Conservation (phyloP, 30 jellyfish, hydroid and myxozoan species). For the Cassiopea xamachana region DNA sequence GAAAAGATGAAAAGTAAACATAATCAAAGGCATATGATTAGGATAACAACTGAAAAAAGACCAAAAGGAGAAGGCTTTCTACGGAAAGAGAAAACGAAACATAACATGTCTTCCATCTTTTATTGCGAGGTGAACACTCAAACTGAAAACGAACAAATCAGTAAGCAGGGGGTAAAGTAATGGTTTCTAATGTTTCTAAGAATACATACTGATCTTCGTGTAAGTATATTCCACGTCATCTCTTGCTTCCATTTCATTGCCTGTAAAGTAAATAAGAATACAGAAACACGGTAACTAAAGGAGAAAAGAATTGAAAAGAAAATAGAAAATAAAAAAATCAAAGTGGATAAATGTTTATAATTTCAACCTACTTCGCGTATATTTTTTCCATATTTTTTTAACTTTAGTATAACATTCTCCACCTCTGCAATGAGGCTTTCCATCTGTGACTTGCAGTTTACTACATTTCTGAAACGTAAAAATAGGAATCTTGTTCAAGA, state of each 20-base stretch:
- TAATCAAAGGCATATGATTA: background rate
- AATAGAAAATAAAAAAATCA: background rate
- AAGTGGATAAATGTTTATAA: background rate
- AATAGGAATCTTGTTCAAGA: background rate
- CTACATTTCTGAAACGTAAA: slow-evolving; percentile 32
- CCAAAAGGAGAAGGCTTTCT: background rate
- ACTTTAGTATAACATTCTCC: background rate
- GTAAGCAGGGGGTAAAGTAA: background rate
- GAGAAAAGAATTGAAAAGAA: background rate
- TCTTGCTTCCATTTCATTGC: slow-evolving; percentile 63
- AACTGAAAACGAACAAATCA: background rate
- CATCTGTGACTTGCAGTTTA: slow-evolving; percentile 41
- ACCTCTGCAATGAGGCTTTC: slow-evolving; percentile 50
- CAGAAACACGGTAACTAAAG: background rate
- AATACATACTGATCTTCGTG: slow-evolving; percentile 39
- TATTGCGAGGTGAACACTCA: background rate
- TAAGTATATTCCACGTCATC: slow-evolving; percentile 52
- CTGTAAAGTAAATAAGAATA: background rate
- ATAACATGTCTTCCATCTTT: background rate
- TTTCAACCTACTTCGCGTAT: slow-evolving; percentile 9
- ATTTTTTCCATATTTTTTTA: slow-evolving; percentile 26
- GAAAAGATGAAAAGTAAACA: background rate
- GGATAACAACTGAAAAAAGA: background rate
- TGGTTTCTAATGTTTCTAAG: background rate
- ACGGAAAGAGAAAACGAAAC: too few relatives aligned